These are phyloP conservation scores for Teleogryllus occipitalis DNA, from an alignment of 1,140 invertebrate genomes.

Conservation along the genomic window DNA sequence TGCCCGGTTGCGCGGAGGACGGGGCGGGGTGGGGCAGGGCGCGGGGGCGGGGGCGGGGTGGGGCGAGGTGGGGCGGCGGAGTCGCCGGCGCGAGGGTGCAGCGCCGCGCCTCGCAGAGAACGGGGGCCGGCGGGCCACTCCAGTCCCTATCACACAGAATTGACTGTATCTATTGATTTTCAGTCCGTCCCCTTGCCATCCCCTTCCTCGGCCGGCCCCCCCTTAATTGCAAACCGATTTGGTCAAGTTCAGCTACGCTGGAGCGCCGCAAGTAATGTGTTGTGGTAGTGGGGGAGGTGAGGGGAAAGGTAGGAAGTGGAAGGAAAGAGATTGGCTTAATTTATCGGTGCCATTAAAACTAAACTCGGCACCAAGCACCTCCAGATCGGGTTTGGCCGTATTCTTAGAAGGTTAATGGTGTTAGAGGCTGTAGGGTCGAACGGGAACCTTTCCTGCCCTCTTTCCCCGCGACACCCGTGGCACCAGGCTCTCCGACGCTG, in stretches of 20 bases:
- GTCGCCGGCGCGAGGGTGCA: background rate
- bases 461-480: background rate
- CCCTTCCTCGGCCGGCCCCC: background rate
- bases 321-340: conserved; percentile 22
- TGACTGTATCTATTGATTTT: conserved; percentile 25
- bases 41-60: too few species aligned
- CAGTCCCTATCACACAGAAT: conserved; percentile 18
- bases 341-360: conserved; percentile 25
- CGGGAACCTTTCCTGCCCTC: background rate
- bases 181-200: conserved; percentile 8
- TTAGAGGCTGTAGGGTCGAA: conserved; percentile 12
- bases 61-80: background rate
- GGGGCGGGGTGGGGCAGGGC: too few species aligned
- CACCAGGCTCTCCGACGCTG: background rate
- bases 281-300: conserved; percentile 12
- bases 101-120: background rate
- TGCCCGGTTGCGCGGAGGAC: background rate
- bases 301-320: conserved; percentile 16
- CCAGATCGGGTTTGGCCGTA: conserved; percentile 14
- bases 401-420: conserved; percentile 20
- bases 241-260: conserved; percentile 22
- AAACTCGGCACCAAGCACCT: conserved; percentile 22
- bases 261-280: conserved; percentile 17
- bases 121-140: background rate
- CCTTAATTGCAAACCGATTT: conserved; percentile 26